Percentiles rank a stretch among this genome's conserved stretches.
These are phyloP conservation scores for Mactra quadrangularis DNA, from an alignment of 1,140 invertebrate species.

Conservation along the genomic window DNA sequence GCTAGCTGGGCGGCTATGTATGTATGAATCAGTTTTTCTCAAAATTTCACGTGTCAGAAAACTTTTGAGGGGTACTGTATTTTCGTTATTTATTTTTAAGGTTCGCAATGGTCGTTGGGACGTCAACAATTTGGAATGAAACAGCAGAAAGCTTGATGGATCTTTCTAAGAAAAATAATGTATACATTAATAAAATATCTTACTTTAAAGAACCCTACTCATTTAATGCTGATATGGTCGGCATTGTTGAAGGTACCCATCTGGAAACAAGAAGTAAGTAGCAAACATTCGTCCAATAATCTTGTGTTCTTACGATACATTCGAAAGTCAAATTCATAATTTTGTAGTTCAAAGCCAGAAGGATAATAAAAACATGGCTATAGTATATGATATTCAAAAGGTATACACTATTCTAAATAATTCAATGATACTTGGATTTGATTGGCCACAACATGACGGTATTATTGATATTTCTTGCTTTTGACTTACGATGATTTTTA, in stretches of 20 bases:
- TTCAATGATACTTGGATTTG: too few relatives aligned
- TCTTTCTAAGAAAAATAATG: slow-evolving; percentile 89
- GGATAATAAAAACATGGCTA: too few relatives aligned
- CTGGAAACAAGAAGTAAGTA: slow-evolving; percentile 89
- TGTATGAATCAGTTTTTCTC: not conserved
- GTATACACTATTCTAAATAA: too few relatives aligned
- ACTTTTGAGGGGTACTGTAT: not conserved
- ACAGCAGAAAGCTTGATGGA: slow-evolving; percentile 90
- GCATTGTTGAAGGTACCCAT: slow-evolving; percentile 60
- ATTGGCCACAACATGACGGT: too few relatives aligned
- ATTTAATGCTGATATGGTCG: slow-evolving; percentile 27
- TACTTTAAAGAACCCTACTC: slow-evolving; percentile 56
- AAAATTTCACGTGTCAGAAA: not conserved
- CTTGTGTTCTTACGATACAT: too few relatives aligned
- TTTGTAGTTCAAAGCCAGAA: too few relatives aligned
- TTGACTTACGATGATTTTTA: too few relatives aligned
- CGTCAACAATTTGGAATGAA: slow-evolving; percentile 87
- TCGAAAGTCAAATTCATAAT: too few relatives aligned
- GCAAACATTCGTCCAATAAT: too few relatives aligned
- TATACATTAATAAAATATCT: slow-evolving; percentile 86
- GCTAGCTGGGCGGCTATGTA: too few relatives aligned
- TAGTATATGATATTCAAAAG: too few relatives aligned
- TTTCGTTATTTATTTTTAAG: slow-evolving; percentile 79
- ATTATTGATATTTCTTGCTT: too few relatives aligned
- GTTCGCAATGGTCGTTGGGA: slow-evolving; percentile 95